Evolutionary conservation across 2,113 vertebrate species (phyloP).

Genomic region (Suricata suricatta): DNA sequence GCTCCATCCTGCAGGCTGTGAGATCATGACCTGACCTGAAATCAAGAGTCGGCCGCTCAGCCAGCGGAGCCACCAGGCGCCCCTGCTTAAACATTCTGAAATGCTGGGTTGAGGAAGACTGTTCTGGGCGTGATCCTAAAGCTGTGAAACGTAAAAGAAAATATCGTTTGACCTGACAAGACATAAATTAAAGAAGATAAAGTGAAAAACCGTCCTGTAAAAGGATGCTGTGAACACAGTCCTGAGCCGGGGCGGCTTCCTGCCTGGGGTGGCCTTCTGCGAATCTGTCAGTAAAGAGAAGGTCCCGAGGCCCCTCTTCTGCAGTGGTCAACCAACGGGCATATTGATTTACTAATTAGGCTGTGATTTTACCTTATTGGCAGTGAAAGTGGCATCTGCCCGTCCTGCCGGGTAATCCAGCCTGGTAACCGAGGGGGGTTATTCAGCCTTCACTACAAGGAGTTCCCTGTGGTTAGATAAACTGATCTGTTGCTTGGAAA

Average conservation of each 20-base stretch:
- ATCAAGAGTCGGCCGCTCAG: no score
- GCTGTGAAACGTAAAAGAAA: neutral
- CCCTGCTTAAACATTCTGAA: neutral
- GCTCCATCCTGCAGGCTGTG: no score
- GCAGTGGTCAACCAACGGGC: conserved; percentile 46
- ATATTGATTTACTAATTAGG: conserved; percentile 74
- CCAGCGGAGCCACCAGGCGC: no score
- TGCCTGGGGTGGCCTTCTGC: neutral
- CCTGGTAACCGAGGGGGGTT: conserved; percentile 38
- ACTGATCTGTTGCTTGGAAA: conserved; percentile 83
- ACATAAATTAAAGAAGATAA: neutral
- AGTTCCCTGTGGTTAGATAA: conserved; percentile 78
- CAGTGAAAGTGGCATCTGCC: conserved; percentile 74
- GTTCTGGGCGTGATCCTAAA: neutral
- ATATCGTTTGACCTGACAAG: neutral
- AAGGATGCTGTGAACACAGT: neutral
- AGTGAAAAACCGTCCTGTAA: no score
- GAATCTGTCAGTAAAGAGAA: fast-evolving
- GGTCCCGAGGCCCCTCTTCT: neutral
- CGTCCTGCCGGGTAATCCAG: conserved; percentile 77
- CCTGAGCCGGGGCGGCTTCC: neutral
- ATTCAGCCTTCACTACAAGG: conserved; percentile 72
- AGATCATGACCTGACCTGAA: no score
- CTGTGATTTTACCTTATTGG: conserved; percentile 75
- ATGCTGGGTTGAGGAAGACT: neutral